Percentiles rank a stretch among this genome's conserved stretches.
Conservation (phyloP, 2,113 vertebrate genomes). For the Chitala chitala region DNA sequence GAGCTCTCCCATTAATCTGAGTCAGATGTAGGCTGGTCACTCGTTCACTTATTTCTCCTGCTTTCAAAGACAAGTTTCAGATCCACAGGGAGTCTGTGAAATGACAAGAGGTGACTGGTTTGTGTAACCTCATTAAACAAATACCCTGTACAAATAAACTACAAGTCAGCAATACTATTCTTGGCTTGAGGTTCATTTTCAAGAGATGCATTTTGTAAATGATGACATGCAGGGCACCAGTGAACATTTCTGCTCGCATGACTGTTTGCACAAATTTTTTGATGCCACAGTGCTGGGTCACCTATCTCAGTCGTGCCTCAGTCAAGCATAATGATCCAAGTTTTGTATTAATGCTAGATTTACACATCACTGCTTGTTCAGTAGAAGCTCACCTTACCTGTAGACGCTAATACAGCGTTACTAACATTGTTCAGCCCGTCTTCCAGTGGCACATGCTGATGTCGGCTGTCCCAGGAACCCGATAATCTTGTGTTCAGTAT, state of each 20-base stretch:
- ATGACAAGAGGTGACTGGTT: slow-evolving; percentile 59
- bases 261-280: slow-evolving; percentile 35
- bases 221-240: not conserved
- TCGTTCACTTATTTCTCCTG: slow-evolving; percentile 61
- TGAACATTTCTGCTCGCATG: slow-evolving; percentile 12
- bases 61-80: slow-evolving; percentile 51
- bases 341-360: not conserved
- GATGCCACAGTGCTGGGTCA: not conserved
- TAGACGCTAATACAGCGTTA: not conserved
- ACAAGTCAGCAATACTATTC: slow-evolving; percentile 45
- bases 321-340: not conserved
- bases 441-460: not conserved
- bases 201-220: slow-evolving; percentile 28
- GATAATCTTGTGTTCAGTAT: not conserved
- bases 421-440: not conserved
- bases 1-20: slow-evolving; percentile 56
- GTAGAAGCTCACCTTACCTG: not conserved
- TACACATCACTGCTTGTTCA: not conserved
- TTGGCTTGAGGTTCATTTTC: slow-evolving; percentile 45
- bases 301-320: not conserved
- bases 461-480: not conserved
- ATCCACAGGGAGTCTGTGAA: slow-evolving; percentile 45
- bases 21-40: slow-evolving; percentile 59
- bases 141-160: slow-evolving; percentile 57
- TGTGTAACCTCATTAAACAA: slow-evolving; percentile 61